Percentiles rank a stretch among this genome's conserved stretches.
Evolutionary conservation across 2,797 vertebrate species (phyloP).

Genomic region (Chelidonichthys spinosus): DNA sequence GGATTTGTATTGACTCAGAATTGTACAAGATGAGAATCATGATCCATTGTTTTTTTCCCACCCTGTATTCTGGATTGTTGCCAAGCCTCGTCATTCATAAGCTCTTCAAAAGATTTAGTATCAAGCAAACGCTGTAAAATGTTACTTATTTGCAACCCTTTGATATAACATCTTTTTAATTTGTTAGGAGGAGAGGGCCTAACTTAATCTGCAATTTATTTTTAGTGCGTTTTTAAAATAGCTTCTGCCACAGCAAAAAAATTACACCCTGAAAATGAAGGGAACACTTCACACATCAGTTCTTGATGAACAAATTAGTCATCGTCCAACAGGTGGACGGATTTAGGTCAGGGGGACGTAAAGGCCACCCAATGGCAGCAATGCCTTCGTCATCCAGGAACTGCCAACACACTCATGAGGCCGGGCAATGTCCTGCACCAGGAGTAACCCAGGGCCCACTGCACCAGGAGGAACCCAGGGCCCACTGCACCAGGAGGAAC

Average conservation of each 20-base stretch:
- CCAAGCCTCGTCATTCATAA: background rate
- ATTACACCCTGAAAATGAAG: conserved; percentile 28
- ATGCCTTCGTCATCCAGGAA: too few species aligned
- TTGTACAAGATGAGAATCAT: background rate
- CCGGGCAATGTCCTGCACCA: too few species aligned
- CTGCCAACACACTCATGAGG: too few species aligned
- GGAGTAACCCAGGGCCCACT: too few species aligned
- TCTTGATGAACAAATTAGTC: too few species aligned
- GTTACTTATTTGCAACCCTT: conserved; percentile 12
- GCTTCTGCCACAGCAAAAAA: conserved; percentile 13
- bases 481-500: too few species aligned
- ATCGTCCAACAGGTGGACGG: too few species aligned
- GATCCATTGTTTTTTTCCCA: background rate
- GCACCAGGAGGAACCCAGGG: too few species aligned
- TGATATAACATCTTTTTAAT: conserved; percentile 30
- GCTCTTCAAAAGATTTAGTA: conserved; percentile 4
- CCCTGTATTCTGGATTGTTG: conserved; percentile 7
- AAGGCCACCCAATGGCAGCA: too few species aligned
- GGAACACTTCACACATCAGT: background rate
- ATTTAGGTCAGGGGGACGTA: too few species aligned
- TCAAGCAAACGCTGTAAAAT: conserved; percentile 33
- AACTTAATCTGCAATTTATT: conserved; percentile 16
- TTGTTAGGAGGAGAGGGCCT: conserved; percentile 15
- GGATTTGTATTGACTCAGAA: background rate
- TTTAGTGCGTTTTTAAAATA: conserved; percentile 27